Percentiles rank a stretch among this genome's conserved stretches.
These are phyloP conservation scores for Phenganax stokvisi DNA, from an alignment of 92 coral and sea anemone genomes.

Conservation along the genomic window DNA sequence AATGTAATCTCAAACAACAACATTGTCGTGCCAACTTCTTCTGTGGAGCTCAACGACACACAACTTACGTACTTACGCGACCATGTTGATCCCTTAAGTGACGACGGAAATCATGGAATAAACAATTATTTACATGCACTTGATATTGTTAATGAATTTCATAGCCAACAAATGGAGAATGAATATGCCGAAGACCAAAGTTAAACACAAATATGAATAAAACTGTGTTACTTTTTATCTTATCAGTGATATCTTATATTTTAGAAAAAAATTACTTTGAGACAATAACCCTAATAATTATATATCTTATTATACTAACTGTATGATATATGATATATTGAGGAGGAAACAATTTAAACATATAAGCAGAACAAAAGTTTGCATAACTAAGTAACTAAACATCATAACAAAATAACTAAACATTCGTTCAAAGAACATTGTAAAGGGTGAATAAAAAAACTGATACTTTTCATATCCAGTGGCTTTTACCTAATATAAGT, in stretches of 20 bases:
- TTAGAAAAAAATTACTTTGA: background rate
- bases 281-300: background rate
- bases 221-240: background rate
- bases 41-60: background rate
- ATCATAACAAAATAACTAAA: background rate
- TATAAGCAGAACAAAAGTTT: background rate
- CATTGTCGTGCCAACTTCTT: background rate
- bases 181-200: background rate
- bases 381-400: background rate
- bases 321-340: background rate
- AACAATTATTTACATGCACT: constrained; percentile 35
- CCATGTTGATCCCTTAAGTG: constrained; percentile 37
- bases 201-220: background rate
- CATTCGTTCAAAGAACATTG: too few species aligned
- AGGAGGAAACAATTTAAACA: background rate
- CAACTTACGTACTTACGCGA: background rate
- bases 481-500: too few species aligned
- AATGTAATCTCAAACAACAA: constrained; percentile 1
- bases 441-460: too few species aligned
- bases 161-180: constrained; percentile 27
- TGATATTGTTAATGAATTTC: constrained; percentile 29
- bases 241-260: background rate
- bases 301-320: background rate
- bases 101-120: constrained; percentile 42
- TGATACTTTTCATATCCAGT: too few species aligned